Percentiles rank a stretch among this genome's conserved stretches.
Conservation (phyloP, 2,797 vertebrate genomes). For the Gymnocypris eckloni region DNA sequence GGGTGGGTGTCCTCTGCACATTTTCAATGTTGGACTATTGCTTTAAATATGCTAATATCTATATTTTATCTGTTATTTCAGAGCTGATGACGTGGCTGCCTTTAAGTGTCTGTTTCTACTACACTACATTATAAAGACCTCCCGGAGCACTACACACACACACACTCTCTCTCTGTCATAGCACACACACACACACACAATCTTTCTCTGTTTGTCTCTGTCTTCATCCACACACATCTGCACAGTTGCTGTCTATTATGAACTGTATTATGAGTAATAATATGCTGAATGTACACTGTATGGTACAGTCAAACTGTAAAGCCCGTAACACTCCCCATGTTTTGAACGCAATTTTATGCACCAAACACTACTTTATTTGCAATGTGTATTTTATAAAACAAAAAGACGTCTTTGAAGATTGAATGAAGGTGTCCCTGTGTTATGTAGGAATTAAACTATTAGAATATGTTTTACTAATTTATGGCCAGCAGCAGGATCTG, state of each 20-base stretch:
- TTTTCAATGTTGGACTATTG: not conserved
- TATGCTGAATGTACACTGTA: slow-evolving; percentile 16
- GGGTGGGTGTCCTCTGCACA: not conserved
- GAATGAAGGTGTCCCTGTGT: not conserved
- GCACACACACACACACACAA: not conserved
- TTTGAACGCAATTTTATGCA: not conserved
- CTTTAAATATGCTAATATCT: not conserved
- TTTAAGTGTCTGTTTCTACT: not conserved
- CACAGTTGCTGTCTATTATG: not conserved
- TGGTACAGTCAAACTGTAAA: slow-evolving; percentile 21
- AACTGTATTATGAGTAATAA: slow-evolving; percentile 10
- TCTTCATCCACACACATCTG: not conserved
- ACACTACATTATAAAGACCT: slow-evolving; percentile 18
- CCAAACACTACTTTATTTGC: slow-evolving; percentile 1
- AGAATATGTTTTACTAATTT: slow-evolving; percentile 28
- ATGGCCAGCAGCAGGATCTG: not conserved
- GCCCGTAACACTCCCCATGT: not conserved
- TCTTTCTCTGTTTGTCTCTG: not conserved
- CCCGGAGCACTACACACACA: slow-evolving; percentile 33
- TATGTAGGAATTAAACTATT: not conserved
- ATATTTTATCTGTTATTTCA: slow-evolving; percentile 40
- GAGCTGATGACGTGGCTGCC: slow-evolving; percentile 7
- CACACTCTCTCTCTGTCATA: no score
- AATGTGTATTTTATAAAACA: not conserved
- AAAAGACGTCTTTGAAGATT: not conserved